Evolutionary conservation across 2,113 vertebrate species (phyloP), one percentile per base, ranked within the genome.

Genomic region (Callionymus lyra): DNA sequence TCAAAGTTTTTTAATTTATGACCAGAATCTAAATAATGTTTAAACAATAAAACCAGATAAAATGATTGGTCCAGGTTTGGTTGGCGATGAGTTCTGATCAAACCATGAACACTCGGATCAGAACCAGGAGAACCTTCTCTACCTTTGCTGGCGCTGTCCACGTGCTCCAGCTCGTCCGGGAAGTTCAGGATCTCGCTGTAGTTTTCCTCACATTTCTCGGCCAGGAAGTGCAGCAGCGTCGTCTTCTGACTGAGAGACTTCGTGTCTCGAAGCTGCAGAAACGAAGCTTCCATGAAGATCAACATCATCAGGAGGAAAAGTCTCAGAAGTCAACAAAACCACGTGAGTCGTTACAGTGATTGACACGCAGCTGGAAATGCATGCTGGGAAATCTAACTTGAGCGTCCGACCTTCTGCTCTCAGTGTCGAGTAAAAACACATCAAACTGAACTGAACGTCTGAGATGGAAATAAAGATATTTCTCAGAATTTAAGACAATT

Each of bases 101-200:
- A n/a, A n/a, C n/a, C n/a, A n/a, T n/a, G n/a, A n/a, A n/a, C n/a
- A n/a, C n/a, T n/a, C n/a, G 21, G 4, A 27, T 27, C 21, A 27
- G 21, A 27, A 27, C 21, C 4, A 27, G 4, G 21, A 27, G 8
- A 27, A 27, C 21, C 8, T 27, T 8, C 21, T 74, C 68, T 87
- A 98, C 95, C 92, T 93, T 87, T 97, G 67, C 94, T 98, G 49
- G 94, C 95, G 44, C 65, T 92, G 18, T 98, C 95, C 56, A 97
- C 87, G 1, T 98, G 90, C 27, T 85, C 85, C 47, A 98, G 73
- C 47, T 98, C 95, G 3, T 98, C 93, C 4, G 92, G 88, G 63
- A 98, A 98, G 67, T 89, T 91, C 53, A 94, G 53, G 46, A 98
- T 91, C 33, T 89, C 89, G 0, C 70, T 49, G 62, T 90, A 63